Evolutionary conservation across 64 coral and sea anemone species (phyloP).

Genomic region (Stichodactyla mertensii): DNA sequence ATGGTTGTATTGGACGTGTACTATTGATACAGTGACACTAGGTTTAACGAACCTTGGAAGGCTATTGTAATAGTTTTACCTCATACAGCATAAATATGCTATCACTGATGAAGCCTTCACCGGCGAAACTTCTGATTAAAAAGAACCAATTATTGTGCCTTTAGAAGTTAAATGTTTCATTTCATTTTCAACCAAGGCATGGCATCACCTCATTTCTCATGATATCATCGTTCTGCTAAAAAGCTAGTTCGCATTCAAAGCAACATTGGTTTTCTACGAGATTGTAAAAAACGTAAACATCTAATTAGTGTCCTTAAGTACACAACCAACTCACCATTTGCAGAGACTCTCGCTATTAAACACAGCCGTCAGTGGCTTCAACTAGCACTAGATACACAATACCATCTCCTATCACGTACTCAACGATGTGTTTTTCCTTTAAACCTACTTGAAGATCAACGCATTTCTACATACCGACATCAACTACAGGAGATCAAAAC

Average conservation of each 20-base stretch:
- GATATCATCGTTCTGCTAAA: no score
- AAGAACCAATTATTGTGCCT: no score
- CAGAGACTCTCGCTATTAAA: conserved; percentile 3
- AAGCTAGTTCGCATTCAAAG: neutral
- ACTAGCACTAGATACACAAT: conserved; percentile 10
- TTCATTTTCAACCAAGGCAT: no score
- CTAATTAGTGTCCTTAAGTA: neutral
- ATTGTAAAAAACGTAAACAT: neutral
- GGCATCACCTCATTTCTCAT: no score
- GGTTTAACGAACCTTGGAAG: no score
- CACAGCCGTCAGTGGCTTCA: conserved; percentile 17
- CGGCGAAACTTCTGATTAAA: no score
- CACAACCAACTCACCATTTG: conserved; percentile 13
- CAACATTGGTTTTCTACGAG: neutral
- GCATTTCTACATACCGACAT: neutral
- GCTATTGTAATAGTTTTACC: no score
- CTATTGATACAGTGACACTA: no score
- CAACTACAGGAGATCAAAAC: neutral
- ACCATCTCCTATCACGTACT: neutral
- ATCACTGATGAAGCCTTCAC: no score
- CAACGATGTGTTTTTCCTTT: neutral
- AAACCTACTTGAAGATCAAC: neutral
- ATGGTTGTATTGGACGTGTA: no score
- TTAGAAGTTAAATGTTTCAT: no score
- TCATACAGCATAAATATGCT: no score